These are phyloP conservation scores for Picathartes gymnocephalus DNA, from an alignment of 2,113 vertebrate genomes.

Conservation along the genomic window DNA sequence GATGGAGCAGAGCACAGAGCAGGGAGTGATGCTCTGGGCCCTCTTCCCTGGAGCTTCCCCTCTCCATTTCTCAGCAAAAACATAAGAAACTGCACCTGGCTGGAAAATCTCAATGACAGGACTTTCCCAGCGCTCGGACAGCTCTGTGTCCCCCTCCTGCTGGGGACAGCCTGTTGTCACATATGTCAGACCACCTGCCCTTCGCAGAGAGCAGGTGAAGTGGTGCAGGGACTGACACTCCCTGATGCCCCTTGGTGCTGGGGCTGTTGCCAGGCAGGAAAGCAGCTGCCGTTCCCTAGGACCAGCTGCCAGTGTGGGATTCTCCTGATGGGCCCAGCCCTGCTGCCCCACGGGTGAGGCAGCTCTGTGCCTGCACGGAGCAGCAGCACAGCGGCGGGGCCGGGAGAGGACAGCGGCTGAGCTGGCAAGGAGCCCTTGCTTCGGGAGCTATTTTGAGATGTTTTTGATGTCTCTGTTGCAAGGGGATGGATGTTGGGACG, in stretches of 20 bases:
- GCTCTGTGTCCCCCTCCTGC: neutral
- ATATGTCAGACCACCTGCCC: slow-evolving; percentile 9
- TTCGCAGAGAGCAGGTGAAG: fast-evolving
- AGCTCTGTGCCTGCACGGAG: neutral
- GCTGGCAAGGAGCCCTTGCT: slow-evolving; percentile 21
- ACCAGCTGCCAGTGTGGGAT: neutral
- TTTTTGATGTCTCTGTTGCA: slow-evolving; percentile 50
- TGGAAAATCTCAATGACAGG: neutral
- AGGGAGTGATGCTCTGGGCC: neutral
- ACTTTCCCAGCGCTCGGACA: neutral
- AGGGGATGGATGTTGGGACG: slow-evolving; percentile 11
- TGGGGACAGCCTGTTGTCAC: slow-evolving; percentile 16
- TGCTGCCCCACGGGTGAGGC: fast-evolving
- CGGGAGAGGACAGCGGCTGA: slow-evolving; percentile 36
- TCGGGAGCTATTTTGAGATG: slow-evolving; percentile 52
- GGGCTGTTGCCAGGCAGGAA: neutral
- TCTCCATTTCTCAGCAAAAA: neutral
- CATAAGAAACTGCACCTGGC: neutral
- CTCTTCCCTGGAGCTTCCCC: neutral
- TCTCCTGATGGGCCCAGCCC: neutral
- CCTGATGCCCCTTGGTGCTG: neutral
- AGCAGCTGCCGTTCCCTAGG: neutral
- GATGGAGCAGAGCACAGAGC: neutral
- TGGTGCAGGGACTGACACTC: fast-evolving
- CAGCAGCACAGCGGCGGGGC: neutral